These are phyloP conservation scores for Nephotettix cincticeps DNA, from an alignment of 1,140 invertebrate genomes.

Conservation along the genomic window DNA sequence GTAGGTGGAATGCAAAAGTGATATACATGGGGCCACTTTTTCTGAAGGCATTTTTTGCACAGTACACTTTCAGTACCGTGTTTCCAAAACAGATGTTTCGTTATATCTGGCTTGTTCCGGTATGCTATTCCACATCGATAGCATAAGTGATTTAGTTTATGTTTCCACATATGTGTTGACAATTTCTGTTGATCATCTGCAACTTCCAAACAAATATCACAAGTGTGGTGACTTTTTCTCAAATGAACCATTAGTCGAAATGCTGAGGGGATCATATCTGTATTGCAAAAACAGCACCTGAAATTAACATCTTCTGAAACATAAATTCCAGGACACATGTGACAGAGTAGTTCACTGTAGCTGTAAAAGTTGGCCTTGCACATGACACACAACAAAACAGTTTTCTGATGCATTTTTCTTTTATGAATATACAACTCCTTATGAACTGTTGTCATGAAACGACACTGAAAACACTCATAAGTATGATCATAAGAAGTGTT, in stretches of 20 bases:
- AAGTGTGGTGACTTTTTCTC: conserved; percentile 75
- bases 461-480: conserved; percentile 83
- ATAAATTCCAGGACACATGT: conserved; percentile 77
- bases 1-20: conserved; percentile 82
- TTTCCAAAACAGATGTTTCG: conserved; percentile 87
- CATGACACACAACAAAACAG: conserved; percentile 77
- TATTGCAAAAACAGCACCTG: conserved; percentile 72
- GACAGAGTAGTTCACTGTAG: conserved; percentile 81
- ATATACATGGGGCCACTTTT: conserved; percentile 88
- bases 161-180: conserved; percentile 85
- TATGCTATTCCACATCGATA: conserved; percentile 83
- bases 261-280: conserved; percentile 72
- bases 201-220: conserved; percentile 80
- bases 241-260: conserved; percentile 85
- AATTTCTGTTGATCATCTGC: conserved; percentile 73
- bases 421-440: conserved; percentile 84
- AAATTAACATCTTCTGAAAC: conserved; percentile 59
- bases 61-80: conserved; percentile 83
- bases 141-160: conserved; percentile 81
- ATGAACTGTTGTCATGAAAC: conserved; percentile 68
- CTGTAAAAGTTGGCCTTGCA: conserved; percentile 82
- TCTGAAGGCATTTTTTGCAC: conserved; percentile 81
- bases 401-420: conserved; percentile 79
- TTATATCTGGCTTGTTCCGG: conserved; percentile 81
- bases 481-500: conserved; percentile 53